Conservation (phyloP, 2,113 vertebrate species). For the Heterotis niloticus region DNA sequence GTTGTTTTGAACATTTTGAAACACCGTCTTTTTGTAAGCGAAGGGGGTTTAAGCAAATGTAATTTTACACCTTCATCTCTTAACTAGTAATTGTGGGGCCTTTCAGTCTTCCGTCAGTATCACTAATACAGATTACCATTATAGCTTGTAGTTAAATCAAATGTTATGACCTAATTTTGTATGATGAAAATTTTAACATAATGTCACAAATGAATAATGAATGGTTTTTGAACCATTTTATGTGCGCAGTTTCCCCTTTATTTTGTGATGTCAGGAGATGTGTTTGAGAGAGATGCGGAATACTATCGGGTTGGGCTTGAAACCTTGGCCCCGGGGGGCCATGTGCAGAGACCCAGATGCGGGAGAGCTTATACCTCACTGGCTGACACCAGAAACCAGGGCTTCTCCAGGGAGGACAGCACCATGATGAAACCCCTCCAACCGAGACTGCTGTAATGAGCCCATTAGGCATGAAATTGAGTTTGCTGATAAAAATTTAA, state of each 20-base stretch:
- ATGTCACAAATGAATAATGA: too few species aligned
- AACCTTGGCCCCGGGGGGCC: not conserved
- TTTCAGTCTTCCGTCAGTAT: too few species aligned
- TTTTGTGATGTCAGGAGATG: not conserved
- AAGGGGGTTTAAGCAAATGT: too few species aligned
- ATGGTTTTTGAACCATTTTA: not conserved
- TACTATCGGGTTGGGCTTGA: not conserved
- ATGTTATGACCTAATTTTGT: too few species aligned
- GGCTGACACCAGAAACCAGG: not conserved
- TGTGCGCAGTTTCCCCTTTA: not conserved
- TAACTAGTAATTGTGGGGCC: too few species aligned
- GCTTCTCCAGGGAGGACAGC: not conserved
- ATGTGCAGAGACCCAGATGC: not conserved
- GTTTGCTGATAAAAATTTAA: not conserved
- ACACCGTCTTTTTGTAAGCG: too few species aligned
- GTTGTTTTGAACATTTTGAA: too few species aligned
- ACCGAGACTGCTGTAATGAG: slow-evolving; percentile 16
- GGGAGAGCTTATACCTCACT: not conserved
- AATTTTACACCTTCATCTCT: too few species aligned
- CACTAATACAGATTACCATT: too few species aligned
- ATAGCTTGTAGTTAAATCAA: too few species aligned
- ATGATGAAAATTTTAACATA: too few species aligned
- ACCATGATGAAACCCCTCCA: not conserved
- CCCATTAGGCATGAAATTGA: slow-evolving; percentile 23
- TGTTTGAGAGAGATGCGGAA: not conserved